A percentile compares a stretch with the other conserved stretches of the same genome.
These are phyloP conservation scores for Nomada ferruginata DNA, from an alignment of 2,888 invertebrate species.

Conservation along the genomic window DNA sequence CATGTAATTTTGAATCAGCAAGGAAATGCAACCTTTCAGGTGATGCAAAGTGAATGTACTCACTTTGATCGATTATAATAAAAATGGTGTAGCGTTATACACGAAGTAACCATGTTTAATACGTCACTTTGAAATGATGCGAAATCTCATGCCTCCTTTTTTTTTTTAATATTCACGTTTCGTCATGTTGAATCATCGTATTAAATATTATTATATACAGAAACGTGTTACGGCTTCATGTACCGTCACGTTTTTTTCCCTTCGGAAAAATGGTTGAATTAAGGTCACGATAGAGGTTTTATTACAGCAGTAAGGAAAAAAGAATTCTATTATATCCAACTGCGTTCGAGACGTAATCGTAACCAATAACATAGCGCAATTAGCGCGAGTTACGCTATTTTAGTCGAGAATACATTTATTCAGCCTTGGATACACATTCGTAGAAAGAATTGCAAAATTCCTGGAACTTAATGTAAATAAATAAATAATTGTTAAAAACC, in stretches of 20 bases:
- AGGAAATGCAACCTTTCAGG: neutral
- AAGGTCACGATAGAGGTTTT: neutral
- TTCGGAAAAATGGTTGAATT: neutral
- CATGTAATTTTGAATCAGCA: neutral
- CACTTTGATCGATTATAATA: neutral
- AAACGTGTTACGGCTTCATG: neutral
- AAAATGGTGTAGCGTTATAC: neutral
- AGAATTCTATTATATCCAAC: constrained; percentile 29
- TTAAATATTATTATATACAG: neutral
- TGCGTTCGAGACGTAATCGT: neutral
- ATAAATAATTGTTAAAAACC: constrained; percentile 34
- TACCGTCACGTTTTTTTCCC: neutral
- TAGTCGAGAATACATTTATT: constrained; percentile 5
- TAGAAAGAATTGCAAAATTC: constrained; percentile 14
- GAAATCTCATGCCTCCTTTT: neutral
- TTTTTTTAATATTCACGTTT: neutral
- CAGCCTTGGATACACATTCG: constrained; percentile 15
- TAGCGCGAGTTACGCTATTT: constrained; percentile 9
- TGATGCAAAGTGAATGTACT: neutral
- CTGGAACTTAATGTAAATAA: constrained; percentile 1
- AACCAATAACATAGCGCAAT: neutral
- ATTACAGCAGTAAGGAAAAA: neutral
- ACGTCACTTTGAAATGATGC: neutral
- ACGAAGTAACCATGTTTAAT: neutral
- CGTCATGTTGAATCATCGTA: neutral